Conservation (phyloP, 2,797 vertebrate species). For the Alcedo quadribrachys region DNA sequence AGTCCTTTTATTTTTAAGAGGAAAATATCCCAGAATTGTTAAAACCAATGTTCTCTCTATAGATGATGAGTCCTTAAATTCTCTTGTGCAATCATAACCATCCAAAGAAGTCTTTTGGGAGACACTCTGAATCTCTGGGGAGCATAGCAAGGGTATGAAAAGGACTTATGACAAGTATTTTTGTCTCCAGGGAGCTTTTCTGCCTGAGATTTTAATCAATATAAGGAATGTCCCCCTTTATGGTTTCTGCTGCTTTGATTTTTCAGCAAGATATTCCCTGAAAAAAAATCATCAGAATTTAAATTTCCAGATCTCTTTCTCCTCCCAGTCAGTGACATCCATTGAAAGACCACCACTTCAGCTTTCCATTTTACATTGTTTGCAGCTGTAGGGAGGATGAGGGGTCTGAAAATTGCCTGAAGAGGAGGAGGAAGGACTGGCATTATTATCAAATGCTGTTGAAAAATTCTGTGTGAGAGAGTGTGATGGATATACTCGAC, state of each 20-base stretch:
- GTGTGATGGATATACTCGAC: background rate
- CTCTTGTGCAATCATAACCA: constrained; percentile 11
- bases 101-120: constrained; percentile 58
- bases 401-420: constrained; percentile 41
- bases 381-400: constrained; percentile 42
- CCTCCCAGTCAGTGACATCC: constrained; percentile 50
- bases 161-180: constrained; percentile 3
- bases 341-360: constrained; percentile 43
- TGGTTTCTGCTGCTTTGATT: constrained; percentile 56
- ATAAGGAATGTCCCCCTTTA: constrained; percentile 43
- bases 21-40: constrained; percentile 13
- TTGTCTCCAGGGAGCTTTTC: constrained; percentile 48
- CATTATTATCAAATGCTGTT: constrained; percentile 10
- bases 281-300: constrained; percentile 66
- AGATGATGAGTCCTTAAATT: constrained; percentile 21
- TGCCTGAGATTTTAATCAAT: constrained; percentile 40
- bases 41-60: constrained; percentile 12
- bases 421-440: constrained; percentile 36
- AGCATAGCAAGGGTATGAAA: constrained; percentile 39
- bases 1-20: constrained; percentile 39
- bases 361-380: constrained; percentile 51
- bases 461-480: constrained; percentile 16
- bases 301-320: constrained; percentile 50
- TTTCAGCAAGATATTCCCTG: constrained; percentile 39
- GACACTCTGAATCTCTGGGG: constrained; percentile 27